Conservation (phyloP, 2,797 vertebrate genomes). For the Alosa sapidissima region DNA sequence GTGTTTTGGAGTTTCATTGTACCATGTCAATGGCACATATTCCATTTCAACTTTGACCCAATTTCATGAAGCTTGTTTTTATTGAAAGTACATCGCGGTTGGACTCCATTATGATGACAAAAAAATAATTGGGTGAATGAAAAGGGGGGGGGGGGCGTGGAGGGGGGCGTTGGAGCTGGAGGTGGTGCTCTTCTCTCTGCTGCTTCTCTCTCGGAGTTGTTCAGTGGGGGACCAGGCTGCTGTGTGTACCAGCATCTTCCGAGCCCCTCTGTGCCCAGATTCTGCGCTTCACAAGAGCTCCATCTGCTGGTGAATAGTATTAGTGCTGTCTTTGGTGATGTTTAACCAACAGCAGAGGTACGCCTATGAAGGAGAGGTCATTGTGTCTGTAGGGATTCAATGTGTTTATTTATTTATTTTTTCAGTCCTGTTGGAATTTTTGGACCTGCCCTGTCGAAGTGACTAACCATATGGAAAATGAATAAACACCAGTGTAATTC, state of each 20-base stretch:
- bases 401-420: too few species aligned
- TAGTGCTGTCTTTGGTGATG: neutral
- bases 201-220: neutral
- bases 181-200: neutral
- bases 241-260: neutral
- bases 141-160: neutral
- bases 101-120: constrained; percentile 30
- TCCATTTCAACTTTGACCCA: constrained; percentile 17
- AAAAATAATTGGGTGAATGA: constrained; percentile 2
- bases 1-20: neutral
- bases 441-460: neutral
- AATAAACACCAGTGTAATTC: neutral
- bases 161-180: too few species aligned
- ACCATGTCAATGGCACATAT: neutral
- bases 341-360: neutral
- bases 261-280: neutral
- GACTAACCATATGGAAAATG: neutral
- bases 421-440: neutral
- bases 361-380: neutral
- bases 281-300: constrained; percentile 20
- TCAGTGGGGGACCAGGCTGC: neutral
- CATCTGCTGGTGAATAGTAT: constrained; percentile 55
- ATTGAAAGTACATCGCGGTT: neutral
- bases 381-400: neutral
- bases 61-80: constrained; percentile 12